Evolutionary conservation across 2,113 vertebrate species (phyloP).

Genomic region (Nerophis lumbriciformis): DNA sequence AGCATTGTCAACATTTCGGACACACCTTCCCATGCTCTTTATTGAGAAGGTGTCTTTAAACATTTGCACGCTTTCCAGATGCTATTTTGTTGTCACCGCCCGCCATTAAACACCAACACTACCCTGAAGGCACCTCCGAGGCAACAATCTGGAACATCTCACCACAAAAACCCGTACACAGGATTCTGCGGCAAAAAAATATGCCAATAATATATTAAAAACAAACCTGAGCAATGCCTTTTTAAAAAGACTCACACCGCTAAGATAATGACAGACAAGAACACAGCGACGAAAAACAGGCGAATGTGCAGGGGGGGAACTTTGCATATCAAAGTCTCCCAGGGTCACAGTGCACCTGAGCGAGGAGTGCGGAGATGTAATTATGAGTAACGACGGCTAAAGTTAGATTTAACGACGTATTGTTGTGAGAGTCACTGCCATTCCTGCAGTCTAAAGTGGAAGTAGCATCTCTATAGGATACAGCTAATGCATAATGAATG

Average conservation of each 20-base stretch:
- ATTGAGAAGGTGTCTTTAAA: too few relatives aligned
- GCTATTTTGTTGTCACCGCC: conserved; percentile 4
- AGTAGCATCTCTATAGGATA: conserved; percentile 29
- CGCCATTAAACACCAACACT: conserved; percentile 16
- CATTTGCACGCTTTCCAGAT: neutral
- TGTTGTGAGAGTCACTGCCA: neutral
- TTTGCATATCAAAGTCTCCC: conserved; percentile 14
- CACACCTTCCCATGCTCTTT: too few relatives aligned
- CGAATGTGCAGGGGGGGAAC: neutral
- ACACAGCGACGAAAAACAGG: neutral
- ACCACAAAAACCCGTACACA: conserved; percentile 1
- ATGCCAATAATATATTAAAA: neutral
- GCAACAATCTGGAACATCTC: conserved; percentile 9
- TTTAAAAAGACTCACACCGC: neutral
- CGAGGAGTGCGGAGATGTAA: conserved; percentile 7
- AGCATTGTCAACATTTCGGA: too few relatives aligned
- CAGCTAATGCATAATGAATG: conserved; percentile 54
- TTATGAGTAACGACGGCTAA: conserved; percentile 10
- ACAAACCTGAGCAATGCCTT: neutral
- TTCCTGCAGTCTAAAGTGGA: conserved; percentile 15
- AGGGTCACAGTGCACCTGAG: conserved; percentile 18
- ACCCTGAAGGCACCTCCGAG: conserved; percentile 17
- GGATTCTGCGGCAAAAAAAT: conserved; percentile 6
- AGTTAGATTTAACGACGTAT: conserved; percentile 8
- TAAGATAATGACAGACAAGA: neutral